Base-by-base conservation (phyloP, 2,797 vertebrate species). In the Centropyge bicolor region DNA sequence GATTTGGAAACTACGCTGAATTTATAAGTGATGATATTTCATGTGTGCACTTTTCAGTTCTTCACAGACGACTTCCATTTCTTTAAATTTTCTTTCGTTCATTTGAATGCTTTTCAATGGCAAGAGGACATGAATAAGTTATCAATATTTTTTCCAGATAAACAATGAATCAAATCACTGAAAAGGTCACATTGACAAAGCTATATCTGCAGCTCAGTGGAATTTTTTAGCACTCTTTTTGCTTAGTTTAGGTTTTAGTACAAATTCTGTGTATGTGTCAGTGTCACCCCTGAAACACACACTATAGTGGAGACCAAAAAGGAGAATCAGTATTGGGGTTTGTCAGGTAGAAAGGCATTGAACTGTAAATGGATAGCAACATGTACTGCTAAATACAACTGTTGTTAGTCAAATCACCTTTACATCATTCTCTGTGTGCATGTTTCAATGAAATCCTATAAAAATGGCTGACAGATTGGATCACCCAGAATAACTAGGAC, bases 1-100 rank as follows among this genome's bases (percentile, higher is more conserved):
- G 13, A 70, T 54, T 14, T 48, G 3, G 27, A 54, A 51, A 46
- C 20, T 27, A 36, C 16, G 0, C 8, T 51, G 36, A 69, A 8
- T 75, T 51, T 0, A 49, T 38, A 71, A 48, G 45, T 51, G 12
- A 62, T 46, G 19, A 61, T 66, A 61, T 63, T 38, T 43, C 19
- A 48, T 48, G 1, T 16, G 4, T 36, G 43, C 16, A 51, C 7
- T 27, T 45, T n/a, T 62, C 2, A 49, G 22, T 12, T 41, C 16
- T 60, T 55, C 7, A 54, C 27, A 40, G 8, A 55, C 4, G 27
- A 31, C 27, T 31, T 31, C 2, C 27, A 31, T 31, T 31, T 31
- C 4, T 31, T 31, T n/a, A n/a, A n/a, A 31, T 31, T 31, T 31
- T 31, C 27, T 31, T 31, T 31, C n/a, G n/a, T 31, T 31, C 27